These are phyloP conservation scores for Diglossa brunneiventris DNA, from an alignment of 2,113 vertebrate genomes.

Conservation along the genomic window DNA sequence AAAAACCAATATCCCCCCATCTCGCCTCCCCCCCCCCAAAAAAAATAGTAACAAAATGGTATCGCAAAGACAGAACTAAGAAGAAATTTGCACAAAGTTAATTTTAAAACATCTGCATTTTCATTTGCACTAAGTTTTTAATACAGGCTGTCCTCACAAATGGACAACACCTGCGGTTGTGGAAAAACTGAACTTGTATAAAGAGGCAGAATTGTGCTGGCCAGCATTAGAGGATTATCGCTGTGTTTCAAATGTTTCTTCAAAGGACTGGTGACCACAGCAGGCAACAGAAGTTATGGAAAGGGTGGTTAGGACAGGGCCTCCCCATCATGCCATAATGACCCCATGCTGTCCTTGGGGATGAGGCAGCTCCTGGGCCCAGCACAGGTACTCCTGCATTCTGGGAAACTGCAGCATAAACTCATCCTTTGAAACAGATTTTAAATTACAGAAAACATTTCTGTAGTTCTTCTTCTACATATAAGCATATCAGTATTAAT, in stretches of 20 bases:
- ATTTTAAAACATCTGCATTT: background rate
- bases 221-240: background rate
- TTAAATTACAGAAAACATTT: background rate
- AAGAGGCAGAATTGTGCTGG: background rate
- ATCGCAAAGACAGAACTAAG: background rate
- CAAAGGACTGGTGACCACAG: background rate
- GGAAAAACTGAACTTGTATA: background rate
- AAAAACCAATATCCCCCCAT: background rate
- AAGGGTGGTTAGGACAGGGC: background rate
- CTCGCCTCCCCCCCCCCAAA: fast-evolving
- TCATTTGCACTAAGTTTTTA: background rate
- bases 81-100: background rate
- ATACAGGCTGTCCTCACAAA: background rate
- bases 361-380: fast-evolving
- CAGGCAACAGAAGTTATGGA: background rate
- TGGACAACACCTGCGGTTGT: background rate
- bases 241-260: background rate
- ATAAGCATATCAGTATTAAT: background rate
- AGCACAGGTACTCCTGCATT: fast-evolving
- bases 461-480: background rate
- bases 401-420: background rate
- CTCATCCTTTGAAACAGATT: background rate
- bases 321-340: background rate
- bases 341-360: background rate
- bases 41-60: background rate